A percentile compares a stretch with the other conserved stretches of the same genome.
These are phyloP conservation scores for Botia almorhae DNA, from an alignment of 2,797 vertebrate species.

Conservation along the genomic window DNA sequence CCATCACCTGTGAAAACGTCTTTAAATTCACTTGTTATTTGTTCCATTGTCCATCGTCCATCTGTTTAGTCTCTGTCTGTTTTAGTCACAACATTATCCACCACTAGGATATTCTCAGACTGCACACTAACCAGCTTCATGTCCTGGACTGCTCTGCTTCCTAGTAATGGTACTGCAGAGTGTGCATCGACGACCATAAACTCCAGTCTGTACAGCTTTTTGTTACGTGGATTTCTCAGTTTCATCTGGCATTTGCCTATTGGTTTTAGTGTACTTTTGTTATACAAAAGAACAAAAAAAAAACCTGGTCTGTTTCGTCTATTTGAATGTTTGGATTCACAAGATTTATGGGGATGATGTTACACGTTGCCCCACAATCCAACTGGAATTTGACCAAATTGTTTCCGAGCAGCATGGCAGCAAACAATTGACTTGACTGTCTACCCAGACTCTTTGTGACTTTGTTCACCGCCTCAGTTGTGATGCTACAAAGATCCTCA, in stretches of 20 bases:
- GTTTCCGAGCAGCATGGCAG: not conserved
- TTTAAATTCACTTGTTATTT: constrained; percentile 4
- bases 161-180: not conserved
- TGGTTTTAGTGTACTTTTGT: constrained; percentile 29
- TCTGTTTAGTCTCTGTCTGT: not conserved
- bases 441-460: not conserved
- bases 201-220: not conserved
- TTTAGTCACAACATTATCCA: not conserved
- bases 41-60: not conserved
- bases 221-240: not conserved
- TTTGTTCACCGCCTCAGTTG: not conserved
- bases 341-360: constrained; percentile 10
- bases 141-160: not conserved
- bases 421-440: constrained; percentile 17
- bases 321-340: constrained; percentile 6
- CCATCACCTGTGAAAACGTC: constrained; percentile 9
- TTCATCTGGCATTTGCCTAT: constrained; percentile 8
- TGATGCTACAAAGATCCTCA: not conserved
- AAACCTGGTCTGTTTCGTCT: constrained; percentile 4
- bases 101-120: not conserved
- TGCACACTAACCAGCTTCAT: not conserved
- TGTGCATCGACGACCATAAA: not conserved
- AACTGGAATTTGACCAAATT: constrained; percentile 36
- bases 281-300: too few species aligned
- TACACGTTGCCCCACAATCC: constrained; percentile 30